phyloP scores from a whole-genome alignment of 2,113 vertebrate genomes.

The Tylochromis polylepis region DNA sequence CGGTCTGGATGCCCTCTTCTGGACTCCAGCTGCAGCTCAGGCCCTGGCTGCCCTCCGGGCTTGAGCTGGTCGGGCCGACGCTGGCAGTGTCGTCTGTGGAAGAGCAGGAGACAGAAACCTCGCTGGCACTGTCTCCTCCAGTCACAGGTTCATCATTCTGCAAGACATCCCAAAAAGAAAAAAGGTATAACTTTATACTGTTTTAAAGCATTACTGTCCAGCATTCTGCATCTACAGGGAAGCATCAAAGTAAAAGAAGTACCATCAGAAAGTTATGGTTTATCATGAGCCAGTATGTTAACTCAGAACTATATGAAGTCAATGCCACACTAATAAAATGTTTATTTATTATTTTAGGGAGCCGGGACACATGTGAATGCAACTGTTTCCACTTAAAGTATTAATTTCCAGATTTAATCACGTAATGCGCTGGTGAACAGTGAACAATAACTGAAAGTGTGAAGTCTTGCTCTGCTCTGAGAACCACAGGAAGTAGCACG shows the following conservation, averaged over 20 bases:
- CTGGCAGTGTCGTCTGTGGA: slow-evolving; percentile 87
- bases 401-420: not conserved
- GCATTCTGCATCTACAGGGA: not conserved
- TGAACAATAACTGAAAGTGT: not conserved
- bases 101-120: slow-evolving; percentile 80
- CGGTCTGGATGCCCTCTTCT: slow-evolving; percentile 31
- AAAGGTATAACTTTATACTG: not conserved
- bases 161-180: not conserved
- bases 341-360: not conserved
- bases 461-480: not conserved
- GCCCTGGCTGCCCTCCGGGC: slow-evolving; percentile 70
- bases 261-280: not conserved
- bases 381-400: not conserved
- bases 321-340: not conserved
- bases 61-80: slow-evolving; percentile 82
- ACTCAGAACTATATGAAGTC: not conserved
- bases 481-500: not conserved
- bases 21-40: slow-evolving; percentile 59
- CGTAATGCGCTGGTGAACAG: not conserved
- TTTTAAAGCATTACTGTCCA: not conserved
- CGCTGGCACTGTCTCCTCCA: slow-evolving; percentile 75
- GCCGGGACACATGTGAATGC: slow-evolving; percentile 11
- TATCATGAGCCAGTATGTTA: not conserved
- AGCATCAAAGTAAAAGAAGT: not conserved
- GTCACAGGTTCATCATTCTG: slow-evolving; percentile 66